Percentiles rank a stretch among this genome's conserved stretches.
Evolutionary conservation across 2,113 vertebrate species (phyloP).

Genomic region (Aepyceros melampus): DNA sequence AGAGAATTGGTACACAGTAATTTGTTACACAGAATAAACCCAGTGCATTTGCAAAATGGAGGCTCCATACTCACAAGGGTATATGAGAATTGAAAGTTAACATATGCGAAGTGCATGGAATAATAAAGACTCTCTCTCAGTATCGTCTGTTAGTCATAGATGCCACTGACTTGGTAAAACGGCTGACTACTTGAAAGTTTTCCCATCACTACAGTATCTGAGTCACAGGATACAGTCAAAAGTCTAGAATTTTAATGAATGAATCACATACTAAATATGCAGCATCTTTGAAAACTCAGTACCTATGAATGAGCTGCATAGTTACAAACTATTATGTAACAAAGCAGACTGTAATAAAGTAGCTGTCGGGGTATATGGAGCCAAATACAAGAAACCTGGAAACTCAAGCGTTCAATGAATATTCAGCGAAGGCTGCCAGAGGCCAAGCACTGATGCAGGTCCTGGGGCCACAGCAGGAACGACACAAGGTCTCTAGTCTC

Average conservation of each 20-base stretch:
- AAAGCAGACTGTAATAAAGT: neutral
- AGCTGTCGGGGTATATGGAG: neutral
- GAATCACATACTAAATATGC: slow-evolving; percentile 13
- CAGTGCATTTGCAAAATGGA: neutral
- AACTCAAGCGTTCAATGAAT: neutral
- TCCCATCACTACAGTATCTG: neutral
- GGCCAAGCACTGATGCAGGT: neutral
- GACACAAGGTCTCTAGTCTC: neutral
- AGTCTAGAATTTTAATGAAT: slow-evolving; percentile 41
- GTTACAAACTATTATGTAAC: neutral
- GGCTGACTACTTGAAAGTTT: slow-evolving; percentile 30
- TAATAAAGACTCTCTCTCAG: neutral
- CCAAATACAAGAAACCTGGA: neutral
- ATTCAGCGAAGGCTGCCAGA: neutral
- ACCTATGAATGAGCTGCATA: neutral
- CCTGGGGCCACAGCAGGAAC: neutral
- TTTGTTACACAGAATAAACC: neutral
- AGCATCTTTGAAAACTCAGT: neutral
- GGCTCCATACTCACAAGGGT: neutral
- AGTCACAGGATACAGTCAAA: slow-evolving; percentile 10
- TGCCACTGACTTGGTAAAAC: neutral
- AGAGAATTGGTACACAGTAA: neutral
- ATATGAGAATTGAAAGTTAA: neutral
- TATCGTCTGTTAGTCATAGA: neutral
- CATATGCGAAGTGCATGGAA: neutral